These are phyloP conservation scores for Rattus norvegicus DNA, from an alignment of 2,113 vertebrate genomes.

Conservation along the genomic window GRCr8 NC_086037.1:48706501-48707000, in stretches of 20 bases:
- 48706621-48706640: not conserved
- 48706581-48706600: not conserved
- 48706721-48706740: slow-evolving; percentile 4
- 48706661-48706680: not conserved
- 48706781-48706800: not conserved
- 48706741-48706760: slow-evolving; percentile 1
- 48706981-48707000: not conserved
- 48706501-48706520: not conserved
- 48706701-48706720: not conserved
- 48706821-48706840: not conserved
- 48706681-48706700: slow-evolving; percentile 23
- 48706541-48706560: slow-evolving; percentile 11
- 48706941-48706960: not conserved
- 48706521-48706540: not conserved
- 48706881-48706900: slow-evolving; percentile 11
- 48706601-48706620: not conserved
- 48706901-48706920: slow-evolving; percentile 3
- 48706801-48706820: not conserved
- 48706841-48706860: not conserved
- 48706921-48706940: not conserved
- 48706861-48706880: slow-evolving; percentile 9
- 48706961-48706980: not conserved
- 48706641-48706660: not conserved
- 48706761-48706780: slow-evolving; percentile 35
- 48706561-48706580: slow-evolving; percentile 32